Conservation (phyloP, 2,797 vertebrate genomes). For the Odontamblyopus lacepedii region DNA sequence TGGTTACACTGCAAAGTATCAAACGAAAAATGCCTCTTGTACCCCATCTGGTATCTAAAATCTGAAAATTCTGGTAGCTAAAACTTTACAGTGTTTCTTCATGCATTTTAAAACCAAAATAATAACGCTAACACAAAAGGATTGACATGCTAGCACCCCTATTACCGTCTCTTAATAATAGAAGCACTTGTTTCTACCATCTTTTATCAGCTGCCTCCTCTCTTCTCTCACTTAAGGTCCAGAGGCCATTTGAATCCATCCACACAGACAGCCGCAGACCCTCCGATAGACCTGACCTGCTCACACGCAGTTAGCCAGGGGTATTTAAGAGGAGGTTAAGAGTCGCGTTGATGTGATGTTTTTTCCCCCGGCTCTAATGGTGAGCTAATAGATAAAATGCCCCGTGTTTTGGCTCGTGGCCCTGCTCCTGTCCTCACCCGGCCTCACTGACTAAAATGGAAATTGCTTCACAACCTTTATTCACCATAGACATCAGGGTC, state of each 20-base stretch:
- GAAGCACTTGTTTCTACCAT: conserved; percentile 21
- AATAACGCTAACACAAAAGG: too few species aligned
- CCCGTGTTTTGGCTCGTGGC: conserved; percentile 24
- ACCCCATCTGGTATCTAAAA: too few species aligned
- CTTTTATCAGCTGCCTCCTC: conserved; percentile 33
- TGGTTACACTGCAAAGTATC: too few species aligned
- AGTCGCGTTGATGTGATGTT: conserved; percentile 51
- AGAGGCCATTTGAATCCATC: conserved; percentile 52
- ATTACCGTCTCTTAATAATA: neutral
- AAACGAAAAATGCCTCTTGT: too few species aligned
- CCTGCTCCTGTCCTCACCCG: conserved; percentile 32
- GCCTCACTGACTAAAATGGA: conserved; percentile 23
- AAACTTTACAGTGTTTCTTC: too few species aligned
- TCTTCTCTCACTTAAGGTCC: conserved; percentile 56
- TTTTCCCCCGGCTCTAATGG: conserved; percentile 37
- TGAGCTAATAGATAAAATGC: conserved; percentile 56
- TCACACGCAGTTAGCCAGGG: conserved; percentile 39
- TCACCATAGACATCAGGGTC: neutral
- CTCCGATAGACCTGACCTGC: conserved; percentile 51
- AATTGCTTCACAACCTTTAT: conserved; percentile 7
- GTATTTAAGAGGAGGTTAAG: conserved; percentile 57
- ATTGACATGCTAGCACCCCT: neutral
- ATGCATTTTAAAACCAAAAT: too few species aligned
- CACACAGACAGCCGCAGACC: conserved; percentile 45
- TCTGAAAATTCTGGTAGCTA: too few species aligned